Conservation (phyloP, 2,888 invertebrate species). For the Margaritifera margaritifera region DNA sequence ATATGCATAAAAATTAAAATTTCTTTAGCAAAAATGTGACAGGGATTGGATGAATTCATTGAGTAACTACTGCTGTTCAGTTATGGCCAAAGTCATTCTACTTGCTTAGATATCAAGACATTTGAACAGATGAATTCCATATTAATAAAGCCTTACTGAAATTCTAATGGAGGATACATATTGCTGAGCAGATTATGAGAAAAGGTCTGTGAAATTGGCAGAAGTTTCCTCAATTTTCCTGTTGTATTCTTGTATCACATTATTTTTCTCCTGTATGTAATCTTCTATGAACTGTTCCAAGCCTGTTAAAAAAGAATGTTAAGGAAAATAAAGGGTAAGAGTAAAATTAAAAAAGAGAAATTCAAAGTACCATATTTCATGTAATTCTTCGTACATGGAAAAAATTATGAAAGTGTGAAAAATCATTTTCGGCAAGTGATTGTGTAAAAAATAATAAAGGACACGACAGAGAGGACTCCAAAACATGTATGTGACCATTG, state of each 20-base stretch:
- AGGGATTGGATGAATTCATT: too few species aligned
- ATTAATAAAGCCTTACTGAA: too few species aligned
- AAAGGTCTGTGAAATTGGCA: conserved; percentile 53
- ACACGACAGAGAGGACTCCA: too few species aligned
- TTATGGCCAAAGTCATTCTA: too few species aligned
- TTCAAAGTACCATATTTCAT: neutral
- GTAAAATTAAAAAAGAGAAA: neutral
- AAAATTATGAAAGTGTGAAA: neutral
- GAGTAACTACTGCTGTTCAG: too few species aligned
- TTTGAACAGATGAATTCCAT: too few species aligned
- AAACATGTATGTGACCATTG: too few species aligned
- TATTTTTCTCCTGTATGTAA: conserved; percentile 55
- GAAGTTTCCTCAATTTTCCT: conserved; percentile 45
- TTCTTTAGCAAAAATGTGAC: too few species aligned
- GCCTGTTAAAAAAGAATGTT: conserved; percentile 37
- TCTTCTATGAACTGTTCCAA: conserved; percentile 58
- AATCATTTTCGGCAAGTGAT: neutral
- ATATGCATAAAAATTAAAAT: too few species aligned
- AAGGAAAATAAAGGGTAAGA: neutral
- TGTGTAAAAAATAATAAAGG: too few species aligned
- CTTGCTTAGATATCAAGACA: too few species aligned
- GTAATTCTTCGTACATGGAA: neutral
- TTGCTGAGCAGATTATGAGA: conserved; percentile 30
- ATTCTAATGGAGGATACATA: too few species aligned
- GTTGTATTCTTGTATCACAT: conserved; percentile 59